A percentile compares a stretch with the other conserved stretches of the same genome.
These are phyloP conservation scores for Drosophila mayri DNA, from an alignment of 1,140 invertebrate species.

Conservation along the genomic window DNA sequence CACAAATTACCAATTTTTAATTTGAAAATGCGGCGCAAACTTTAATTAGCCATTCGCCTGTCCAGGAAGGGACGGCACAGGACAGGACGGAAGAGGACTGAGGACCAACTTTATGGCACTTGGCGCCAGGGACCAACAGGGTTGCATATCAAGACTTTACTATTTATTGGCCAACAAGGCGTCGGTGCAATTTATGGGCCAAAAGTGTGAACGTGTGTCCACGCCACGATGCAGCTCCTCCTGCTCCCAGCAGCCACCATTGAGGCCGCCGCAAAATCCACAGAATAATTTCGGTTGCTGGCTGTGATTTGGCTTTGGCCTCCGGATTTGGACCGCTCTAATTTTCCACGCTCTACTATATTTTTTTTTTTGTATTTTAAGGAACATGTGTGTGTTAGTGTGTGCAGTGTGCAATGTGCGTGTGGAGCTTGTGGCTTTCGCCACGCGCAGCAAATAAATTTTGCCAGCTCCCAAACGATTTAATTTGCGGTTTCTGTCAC, in stretches of 20 bases:
- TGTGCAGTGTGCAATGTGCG: constrained; percentile 11
- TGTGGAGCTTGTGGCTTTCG: constrained; percentile 47
- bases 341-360: constrained; percentile 44
- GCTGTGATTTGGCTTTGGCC: constrained; percentile 59
- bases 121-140: constrained; percentile 42
- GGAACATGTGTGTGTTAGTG: constrained; percentile 6
- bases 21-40: constrained; percentile 56
- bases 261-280: constrained; percentile 69
- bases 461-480: constrained; percentile 68
- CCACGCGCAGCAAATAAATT: constrained; percentile 76
- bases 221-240: constrained; percentile 6
- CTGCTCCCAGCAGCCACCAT: constrained; percentile 11
- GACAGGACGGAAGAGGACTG: not conserved
- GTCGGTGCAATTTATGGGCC: constrained; percentile 68
- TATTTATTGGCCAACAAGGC: constrained; percentile 81
- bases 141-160: constrained; percentile 54
- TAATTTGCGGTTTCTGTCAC: constrained; percentile 79
- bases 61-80: constrained; percentile 6
- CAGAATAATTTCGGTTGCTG: constrained; percentile 78
- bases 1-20: constrained; percentile 75
- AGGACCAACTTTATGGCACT: constrained; percentile 68
- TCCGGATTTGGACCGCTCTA: constrained; percentile 55
- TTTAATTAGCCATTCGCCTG: constrained; percentile 66
- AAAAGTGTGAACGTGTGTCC: constrained; percentile 60
- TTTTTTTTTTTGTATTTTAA: constrained; percentile 15